Base-by-base conservation (phyloP, 2,888 invertebrate species). In the Drosophila buzzatii region DNA sequence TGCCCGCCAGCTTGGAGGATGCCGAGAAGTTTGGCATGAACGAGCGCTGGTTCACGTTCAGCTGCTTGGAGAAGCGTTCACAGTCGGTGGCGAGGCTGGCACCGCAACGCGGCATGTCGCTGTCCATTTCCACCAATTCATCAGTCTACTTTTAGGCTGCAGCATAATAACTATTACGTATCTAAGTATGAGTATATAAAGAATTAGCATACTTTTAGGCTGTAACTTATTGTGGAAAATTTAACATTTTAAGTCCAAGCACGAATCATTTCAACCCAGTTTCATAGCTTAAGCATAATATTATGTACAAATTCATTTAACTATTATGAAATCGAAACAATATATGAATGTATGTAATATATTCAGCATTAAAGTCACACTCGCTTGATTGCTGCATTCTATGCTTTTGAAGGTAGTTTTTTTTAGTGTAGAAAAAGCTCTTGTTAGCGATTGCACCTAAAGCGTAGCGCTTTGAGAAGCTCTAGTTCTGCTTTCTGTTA, bases 11-110 rank as follows among this genome's bases (percentile, higher is more conserved):
- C 0, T 82, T 95, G 44, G 93, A 94, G 79, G 95, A 95, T 79
- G 95, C 94, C 1, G 95, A 95, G 90, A 89, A 92, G 23, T 95
- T 95, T 90, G 95, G 95, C 14, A 94, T 93, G 79, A 94, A 93
- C 53, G 95, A 95, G 71, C 91, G 91, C 27, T 89, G 94, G 74
- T 94, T 93, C 80, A 93, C 93, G 31, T 95, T 95, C 77, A 89
- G 88, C 51, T 92, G 89, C 59, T 64, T 89, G 73, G 89, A 92
- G 52, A 77, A 75, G 37, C 90, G 92, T 0, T 75, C 85, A 0
- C 83, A 82, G 55, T 91, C 91, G 0, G 82, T 78, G 31, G 65
- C 77, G 37, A 79, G 81, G 0, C 75, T 91, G 42, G 70, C 85
- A 12, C 44, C 78, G 3, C 57, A 45, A 0, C 70, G 41, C 12